These are phyloP conservation scores for Pseudococcus longispinus DNA, from an alignment of 2,888 invertebrate genomes.

Conservation along the genomic window DNA sequence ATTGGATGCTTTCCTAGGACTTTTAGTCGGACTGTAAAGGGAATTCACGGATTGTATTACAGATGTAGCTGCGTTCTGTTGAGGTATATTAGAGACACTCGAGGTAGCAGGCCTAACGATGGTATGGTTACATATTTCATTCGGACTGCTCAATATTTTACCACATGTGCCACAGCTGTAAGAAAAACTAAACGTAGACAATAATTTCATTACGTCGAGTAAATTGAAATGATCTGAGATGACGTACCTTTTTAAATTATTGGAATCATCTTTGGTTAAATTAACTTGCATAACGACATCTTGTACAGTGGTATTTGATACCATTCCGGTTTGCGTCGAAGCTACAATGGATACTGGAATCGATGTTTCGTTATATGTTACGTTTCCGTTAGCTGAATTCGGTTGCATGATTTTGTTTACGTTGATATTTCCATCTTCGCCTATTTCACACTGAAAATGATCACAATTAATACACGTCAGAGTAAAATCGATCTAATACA, in stretches of 20 bases:
- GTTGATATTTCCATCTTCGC: slow-evolving; percentile 33
- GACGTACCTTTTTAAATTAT: not conserved
- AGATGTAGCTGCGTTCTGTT: slow-evolving; percentile 42
- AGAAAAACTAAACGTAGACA: not conserved
- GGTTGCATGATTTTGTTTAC: slow-evolving; percentile 36
- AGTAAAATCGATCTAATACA: not conserved
- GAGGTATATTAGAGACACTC: slow-evolving; percentile 23
- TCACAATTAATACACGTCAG: not conserved
- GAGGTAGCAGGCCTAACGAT: slow-evolving; percentile 45
- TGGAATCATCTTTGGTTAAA: slow-evolving; percentile 12
- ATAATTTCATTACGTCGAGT: not conserved
- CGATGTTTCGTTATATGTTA: slow-evolving; percentile 21
- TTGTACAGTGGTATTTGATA: slow-evolving; percentile 2
- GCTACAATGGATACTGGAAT: slow-evolving; percentile 41
- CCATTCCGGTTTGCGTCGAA: not conserved
- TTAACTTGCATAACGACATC: slow-evolving; percentile 46
- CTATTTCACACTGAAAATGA: slow-evolving; percentile 44
- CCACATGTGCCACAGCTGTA: slow-evolving; percentile 56
- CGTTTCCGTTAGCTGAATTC: not conserved
- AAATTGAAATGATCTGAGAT: not conserved
- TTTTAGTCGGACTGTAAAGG: not conserved
- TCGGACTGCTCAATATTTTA: slow-evolving; percentile 56
- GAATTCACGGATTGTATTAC: slow-evolving; percentile 17
- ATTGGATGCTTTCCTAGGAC: not conserved
- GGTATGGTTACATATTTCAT: slow-evolving; percentile 57